phyloP scores from a whole-genome alignment of 2,888 invertebrate species.

The Andrena flavipes region DNA sequence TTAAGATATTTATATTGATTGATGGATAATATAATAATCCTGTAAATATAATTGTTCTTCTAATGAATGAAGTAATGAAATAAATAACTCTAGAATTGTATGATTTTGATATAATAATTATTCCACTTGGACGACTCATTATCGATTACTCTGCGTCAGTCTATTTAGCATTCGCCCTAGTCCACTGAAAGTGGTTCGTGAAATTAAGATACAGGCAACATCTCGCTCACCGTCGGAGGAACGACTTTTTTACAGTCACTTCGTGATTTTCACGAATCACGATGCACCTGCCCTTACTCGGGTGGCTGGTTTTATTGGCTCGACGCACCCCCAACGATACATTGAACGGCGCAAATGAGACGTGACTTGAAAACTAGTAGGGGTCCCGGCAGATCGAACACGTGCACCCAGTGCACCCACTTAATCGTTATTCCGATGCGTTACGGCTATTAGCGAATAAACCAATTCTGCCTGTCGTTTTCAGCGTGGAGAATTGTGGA shows the following conservation, averaged over 20 bases:
- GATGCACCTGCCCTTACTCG: slow-evolving; percentile 71
- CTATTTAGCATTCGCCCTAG: slow-evolving; percentile 12
- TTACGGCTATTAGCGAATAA: slow-evolving; percentile 48
- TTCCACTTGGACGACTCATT: too few relatives aligned
- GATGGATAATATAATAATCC: too few relatives aligned
- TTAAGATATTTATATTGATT: too few relatives aligned
- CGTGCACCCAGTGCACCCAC: slow-evolving; percentile 67
- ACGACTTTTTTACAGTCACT: slow-evolving; percentile 10
- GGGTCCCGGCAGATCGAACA: slow-evolving; percentile 59
- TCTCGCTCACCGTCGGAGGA: slow-evolving; percentile 24
- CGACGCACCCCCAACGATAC: slow-evolving; percentile 56
- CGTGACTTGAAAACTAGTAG: slow-evolving; percentile 71
- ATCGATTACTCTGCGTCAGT: neutral
- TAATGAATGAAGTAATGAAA: too few relatives aligned
- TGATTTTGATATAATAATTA: too few relatives aligned
- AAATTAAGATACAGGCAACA: slow-evolving; percentile 20
- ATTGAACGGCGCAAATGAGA: slow-evolving; percentile 72
- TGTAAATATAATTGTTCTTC: too few relatives aligned
- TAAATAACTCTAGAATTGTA: too few relatives aligned
- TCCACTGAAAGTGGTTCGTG: too few relatives aligned
- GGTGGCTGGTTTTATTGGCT: slow-evolving; percentile 59
- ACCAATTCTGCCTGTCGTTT: slow-evolving; percentile 45
- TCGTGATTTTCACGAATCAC: slow-evolving; percentile 69
- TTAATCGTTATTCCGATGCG: slow-evolving; percentile 64
- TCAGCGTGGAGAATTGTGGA: slow-evolving; percentile 1